These are phyloP conservation scores for Pocillopora verrucosa DNA, from an alignment of 64 coral and sea anemone genomes.

Conservation along the genomic window DNA sequence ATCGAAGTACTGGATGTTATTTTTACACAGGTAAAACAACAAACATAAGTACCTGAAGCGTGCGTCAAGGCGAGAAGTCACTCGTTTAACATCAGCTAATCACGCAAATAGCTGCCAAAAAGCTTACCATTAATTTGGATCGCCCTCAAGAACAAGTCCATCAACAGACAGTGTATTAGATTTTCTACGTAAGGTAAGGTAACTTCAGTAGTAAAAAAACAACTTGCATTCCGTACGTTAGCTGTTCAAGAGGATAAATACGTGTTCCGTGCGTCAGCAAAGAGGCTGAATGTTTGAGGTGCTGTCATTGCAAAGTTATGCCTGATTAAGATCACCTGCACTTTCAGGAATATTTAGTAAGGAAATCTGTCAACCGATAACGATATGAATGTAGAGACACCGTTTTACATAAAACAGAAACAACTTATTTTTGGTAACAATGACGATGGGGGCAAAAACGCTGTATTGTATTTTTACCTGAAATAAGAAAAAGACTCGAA, in stretches of 20 bases:
- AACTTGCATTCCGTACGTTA: neutral
- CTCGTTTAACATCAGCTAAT: too few species aligned
- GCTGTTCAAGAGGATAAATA: neutral
- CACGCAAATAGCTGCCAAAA: too few species aligned
- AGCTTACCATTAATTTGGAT: too few species aligned
- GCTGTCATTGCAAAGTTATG: neutral
- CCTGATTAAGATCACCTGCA: too few species aligned
- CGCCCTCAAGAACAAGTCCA: neutral
- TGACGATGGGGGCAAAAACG: neutral
- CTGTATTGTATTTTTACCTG: neutral
- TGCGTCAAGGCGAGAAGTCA: too few species aligned
- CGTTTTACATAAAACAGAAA: constrained; percentile 20
- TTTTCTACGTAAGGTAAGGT: neutral
- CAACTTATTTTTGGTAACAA: neutral
- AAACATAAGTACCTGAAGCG: too few species aligned
- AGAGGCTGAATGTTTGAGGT: neutral
- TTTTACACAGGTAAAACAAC: too few species aligned
- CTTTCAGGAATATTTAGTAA: constrained; percentile 1
- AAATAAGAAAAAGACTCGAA: neutral
- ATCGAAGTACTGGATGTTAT: too few species aligned
- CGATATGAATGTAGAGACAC: neutral
- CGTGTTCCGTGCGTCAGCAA: neutral
- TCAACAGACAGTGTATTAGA: neutral
- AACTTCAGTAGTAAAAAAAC: neutral
- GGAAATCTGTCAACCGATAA: constrained; percentile 8